Conservation (phyloP, 1,140 invertebrate species). For the Drosophila willistoni region DNA sequence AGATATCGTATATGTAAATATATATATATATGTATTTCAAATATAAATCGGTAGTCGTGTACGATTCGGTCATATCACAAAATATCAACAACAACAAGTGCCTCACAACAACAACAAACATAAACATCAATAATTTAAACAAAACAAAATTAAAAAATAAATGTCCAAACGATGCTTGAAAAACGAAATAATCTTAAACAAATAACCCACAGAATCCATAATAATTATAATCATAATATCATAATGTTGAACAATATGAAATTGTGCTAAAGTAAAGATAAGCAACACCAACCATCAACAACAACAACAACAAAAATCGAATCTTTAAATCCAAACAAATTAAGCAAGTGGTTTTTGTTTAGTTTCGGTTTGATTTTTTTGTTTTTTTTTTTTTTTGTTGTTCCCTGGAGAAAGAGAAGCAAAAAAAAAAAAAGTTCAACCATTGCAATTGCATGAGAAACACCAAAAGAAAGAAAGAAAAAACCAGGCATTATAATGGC, state of each 20-base stretch:
- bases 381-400: background rate
- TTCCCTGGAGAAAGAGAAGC: background rate
- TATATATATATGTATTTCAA: no score
- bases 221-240: conserved; percentile 14
- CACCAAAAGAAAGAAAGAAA: conserved; percentile 15
- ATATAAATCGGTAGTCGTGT: no score
- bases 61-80: background rate
- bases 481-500: conserved; percentile 37
- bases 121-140: background rate
- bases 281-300: no score
- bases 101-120: conserved; percentile 5
- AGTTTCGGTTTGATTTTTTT: background rate
- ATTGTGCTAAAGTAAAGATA: background rate
- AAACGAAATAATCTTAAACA: conserved; percentile 1
- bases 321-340: background rate
- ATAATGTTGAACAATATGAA: conserved; percentile 3
- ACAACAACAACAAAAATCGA: no score
- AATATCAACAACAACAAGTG: conserved; percentile 27
- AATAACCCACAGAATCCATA: background rate
- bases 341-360: background rate
- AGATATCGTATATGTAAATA: background rate
- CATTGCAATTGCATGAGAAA: conserved; percentile 12
- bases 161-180: conserved; percentile 48
- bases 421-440: conserved; percentile 1
- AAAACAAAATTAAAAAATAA: conserved; percentile 5